A percentile compares a stretch with the other conserved stretches of the same genome.
Evolutionary conservation across 2,888 invertebrate genomes (phyloP).

Genomic region (Dasysyrphus albostriatus): DNA sequence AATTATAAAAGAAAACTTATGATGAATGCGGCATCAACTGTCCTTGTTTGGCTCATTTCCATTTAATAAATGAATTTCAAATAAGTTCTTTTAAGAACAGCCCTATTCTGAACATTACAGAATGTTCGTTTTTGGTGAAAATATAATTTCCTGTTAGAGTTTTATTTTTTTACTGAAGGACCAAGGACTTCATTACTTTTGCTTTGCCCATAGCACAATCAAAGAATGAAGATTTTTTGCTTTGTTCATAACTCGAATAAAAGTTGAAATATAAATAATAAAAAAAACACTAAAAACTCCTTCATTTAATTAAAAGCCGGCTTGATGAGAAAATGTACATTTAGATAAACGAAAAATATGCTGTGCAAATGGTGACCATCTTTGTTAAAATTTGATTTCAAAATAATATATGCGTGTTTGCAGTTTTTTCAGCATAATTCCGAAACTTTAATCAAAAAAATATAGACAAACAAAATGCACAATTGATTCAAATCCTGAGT

Average conservation of each 20-base stretch:
- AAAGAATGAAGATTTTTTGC: conserved; percentile 25
- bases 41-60: background rate
- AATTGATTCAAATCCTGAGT: too few relatives aligned
- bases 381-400: too few relatives aligned
- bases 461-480: too few relatives aligned
- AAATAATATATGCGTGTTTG: too few relatives aligned
- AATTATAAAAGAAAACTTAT: background rate
- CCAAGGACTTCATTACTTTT: conserved; percentile 54
- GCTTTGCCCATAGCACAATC: conserved; percentile 29
- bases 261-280: conserved; percentile 48
- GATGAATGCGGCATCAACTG: background rate
- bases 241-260: conserved; percentile 39
- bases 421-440: too few relatives aligned
- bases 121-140: background rate
- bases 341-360: conserved; percentile 50
- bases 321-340: conserved; percentile 56
- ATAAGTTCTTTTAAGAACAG: conserved; percentile 2
- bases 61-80: background rate
- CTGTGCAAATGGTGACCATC: conserved; percentile 26
- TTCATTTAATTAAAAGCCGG: conserved; percentile 67
- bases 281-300: conserved; percentile 50
- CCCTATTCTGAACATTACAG: background rate
- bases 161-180: conserved; percentile 14
- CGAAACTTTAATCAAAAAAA: too few relatives aligned
- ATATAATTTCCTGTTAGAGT: background rate